Conservation (phyloP, 2,113 vertebrate genomes). For the Onychostruthus taczanowskii region DNA sequence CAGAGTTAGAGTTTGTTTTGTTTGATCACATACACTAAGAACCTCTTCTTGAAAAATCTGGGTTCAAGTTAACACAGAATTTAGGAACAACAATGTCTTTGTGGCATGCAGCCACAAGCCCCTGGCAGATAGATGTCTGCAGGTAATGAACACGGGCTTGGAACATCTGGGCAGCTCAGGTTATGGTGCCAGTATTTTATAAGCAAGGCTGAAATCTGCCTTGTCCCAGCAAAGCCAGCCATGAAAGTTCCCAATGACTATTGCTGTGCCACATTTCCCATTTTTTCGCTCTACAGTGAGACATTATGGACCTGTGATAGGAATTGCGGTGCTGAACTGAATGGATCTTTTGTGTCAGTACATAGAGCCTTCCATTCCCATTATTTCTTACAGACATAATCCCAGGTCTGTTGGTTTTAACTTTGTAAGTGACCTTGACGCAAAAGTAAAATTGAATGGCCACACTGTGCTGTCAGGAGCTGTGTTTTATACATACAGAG, state of each 20-base stretch:
- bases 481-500: not conserved
- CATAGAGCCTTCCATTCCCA: not conserved
- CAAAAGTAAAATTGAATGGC: not conserved
- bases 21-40: not conserved
- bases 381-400: not conserved
- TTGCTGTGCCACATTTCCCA: not conserved
- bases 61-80: not conserved
- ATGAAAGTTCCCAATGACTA: not conserved
- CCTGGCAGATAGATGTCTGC: rapidly evolving
- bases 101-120: not conserved
- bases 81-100: not conserved
- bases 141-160: not conserved
- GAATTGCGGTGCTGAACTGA: not conserved
- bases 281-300: not conserved
- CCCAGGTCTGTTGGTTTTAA: not conserved
- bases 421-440: not conserved
- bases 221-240: not conserved
- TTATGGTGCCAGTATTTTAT: not conserved
- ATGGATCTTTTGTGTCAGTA: not conserved
- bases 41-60: not conserved
- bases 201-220: not conserved
- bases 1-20: not conserved
- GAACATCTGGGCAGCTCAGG: not conserved
- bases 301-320: not conserved
- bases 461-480: not conserved